phyloP scores from a whole-genome alignment of 2,797 vertebrate species.

The Gambelia wislizenii region DNA sequence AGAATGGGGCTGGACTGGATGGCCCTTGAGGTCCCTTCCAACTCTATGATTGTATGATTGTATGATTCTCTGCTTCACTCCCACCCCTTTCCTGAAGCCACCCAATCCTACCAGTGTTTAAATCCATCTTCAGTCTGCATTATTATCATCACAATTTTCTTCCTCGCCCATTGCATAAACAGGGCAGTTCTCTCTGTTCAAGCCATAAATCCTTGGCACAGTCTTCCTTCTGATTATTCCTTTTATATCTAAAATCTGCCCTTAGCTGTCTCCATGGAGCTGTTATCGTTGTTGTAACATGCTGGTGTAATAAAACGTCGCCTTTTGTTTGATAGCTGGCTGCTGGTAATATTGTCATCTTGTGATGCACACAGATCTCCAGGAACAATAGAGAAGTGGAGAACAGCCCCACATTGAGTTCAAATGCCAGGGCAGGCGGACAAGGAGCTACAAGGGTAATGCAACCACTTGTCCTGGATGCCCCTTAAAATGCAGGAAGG shows the following conservation, averaged over 20 bases:
- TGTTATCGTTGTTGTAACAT: conserved; percentile 14
- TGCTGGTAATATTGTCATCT: conserved; percentile 52
- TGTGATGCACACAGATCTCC: conserved; percentile 49
- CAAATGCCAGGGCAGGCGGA: conserved; percentile 56
- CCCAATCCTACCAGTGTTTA: background rate
- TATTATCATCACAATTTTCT: background rate
- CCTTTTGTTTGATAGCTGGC: conserved; percentile 39
- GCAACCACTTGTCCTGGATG: conserved; percentile 50
- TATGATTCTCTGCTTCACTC: too few relatives aligned
- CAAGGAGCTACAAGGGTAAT: conserved; percentile 35
- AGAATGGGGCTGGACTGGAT: too few relatives aligned
- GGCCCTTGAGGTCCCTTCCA: too few relatives aligned
- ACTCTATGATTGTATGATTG: too few relatives aligned
- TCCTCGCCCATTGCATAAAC: background rate
- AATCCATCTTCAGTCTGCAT: background rate
- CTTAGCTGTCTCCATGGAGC: background rate
- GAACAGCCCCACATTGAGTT: conserved; percentile 52
- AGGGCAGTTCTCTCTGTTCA: background rate
- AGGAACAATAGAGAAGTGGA: conserved; percentile 57
- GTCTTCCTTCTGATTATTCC: conserved; percentile 3
- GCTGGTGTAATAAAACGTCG: conserved; percentile 48
- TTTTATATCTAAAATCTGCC: conserved; percentile 19
- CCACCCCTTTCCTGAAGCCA: background rate
- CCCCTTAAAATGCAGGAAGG: conserved; percentile 51
- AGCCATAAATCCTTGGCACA: background rate